These are phyloP conservation scores for Cryptus armator DNA, from an alignment of 2,888 invertebrate genomes.

Conservation along the genomic window DNA sequence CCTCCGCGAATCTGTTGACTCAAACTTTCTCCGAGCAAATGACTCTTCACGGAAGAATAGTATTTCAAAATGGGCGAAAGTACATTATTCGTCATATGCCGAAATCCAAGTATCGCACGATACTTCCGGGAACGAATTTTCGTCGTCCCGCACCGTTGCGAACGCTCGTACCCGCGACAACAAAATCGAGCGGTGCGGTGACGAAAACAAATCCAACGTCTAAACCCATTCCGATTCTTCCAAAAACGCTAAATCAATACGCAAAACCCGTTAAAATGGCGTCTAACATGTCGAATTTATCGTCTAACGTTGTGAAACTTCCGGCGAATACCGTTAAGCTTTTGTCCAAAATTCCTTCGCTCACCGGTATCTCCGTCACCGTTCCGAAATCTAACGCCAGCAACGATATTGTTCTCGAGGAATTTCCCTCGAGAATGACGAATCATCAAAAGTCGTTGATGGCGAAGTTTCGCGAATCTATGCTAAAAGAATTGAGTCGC, in stretches of 20 bases:
- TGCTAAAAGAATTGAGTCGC: slow-evolving; percentile 49
- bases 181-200: not conserved
- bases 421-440: slow-evolving; percentile 35
- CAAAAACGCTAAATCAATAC: not conserved
- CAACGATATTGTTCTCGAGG: not conserved
- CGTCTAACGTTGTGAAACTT: not conserved
- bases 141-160: slow-evolving; percentile 18
- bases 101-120: slow-evolving; percentile 51
- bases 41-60: slow-evolving; percentile 68
- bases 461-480: slow-evolving; percentile 40
- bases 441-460: slow-evolving; percentile 46
- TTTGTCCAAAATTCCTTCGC: not conserved
- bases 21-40: slow-evolving; percentile 64
- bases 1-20: slow-evolving; percentile 10
- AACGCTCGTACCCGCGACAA: slow-evolving; percentile 16
- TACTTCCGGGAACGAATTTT: slow-evolving; percentile 52
- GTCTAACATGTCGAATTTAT: not conserved
- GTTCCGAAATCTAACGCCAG: not conserved
- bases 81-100: slow-evolving; percentile 71
- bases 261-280: not conserved
- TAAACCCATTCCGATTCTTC: not conserved
- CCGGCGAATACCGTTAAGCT: not conserved
- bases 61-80: slow-evolving; percentile 75
- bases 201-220: not conserved
- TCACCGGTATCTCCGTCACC: slow-evolving; percentile 14